Conservation (phyloP, 2,888 invertebrate species). For the Folsomia manolachei region DNA sequence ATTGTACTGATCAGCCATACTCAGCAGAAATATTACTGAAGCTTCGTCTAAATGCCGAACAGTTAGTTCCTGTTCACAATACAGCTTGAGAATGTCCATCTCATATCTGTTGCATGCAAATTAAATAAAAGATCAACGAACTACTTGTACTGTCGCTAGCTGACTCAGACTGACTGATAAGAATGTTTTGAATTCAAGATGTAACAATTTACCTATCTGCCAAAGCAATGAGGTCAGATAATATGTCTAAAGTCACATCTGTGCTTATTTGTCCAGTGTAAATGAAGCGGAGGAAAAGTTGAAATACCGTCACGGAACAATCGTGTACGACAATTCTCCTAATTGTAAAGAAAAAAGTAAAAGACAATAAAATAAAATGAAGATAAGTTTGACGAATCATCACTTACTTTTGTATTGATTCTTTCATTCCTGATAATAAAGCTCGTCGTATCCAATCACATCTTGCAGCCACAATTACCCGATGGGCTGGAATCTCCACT, state of each 20-base stretch:
- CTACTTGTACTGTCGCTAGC: too few relatives aligned
- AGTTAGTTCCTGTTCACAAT: slow-evolving; percentile 64
- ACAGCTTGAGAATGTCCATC: slow-evolving; percentile 63
- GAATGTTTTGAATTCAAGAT: background rate
- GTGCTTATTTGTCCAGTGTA: slow-evolving; percentile 62
- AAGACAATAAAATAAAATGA: slow-evolving; percentile 13
- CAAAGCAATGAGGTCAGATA: slow-evolving; percentile 64
- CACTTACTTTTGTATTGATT: slow-evolving; percentile 65
- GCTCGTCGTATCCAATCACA: slow-evolving; percentile 71
- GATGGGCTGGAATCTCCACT: slow-evolving; percentile 57
- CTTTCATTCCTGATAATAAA: slow-evolving; percentile 67
- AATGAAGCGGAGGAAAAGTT: slow-evolving; percentile 63
- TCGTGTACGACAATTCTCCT: slow-evolving; percentile 68
- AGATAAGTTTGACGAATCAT: slow-evolving; percentile 10
- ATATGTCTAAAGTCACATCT: slow-evolving; percentile 44
- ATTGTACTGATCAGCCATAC: slow-evolving; percentile 67
- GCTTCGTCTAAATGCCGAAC: slow-evolving; percentile 62
- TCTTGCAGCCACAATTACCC: slow-evolving; percentile 65
- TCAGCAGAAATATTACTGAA: slow-evolving; percentile 64
- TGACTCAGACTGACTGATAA: too few relatives aligned
- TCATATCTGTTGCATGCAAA: slow-evolving; percentile 59
- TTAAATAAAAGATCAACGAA: slow-evolving; percentile 12
- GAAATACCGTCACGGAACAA: slow-evolving; percentile 63
- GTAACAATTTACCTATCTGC: slow-evolving; percentile 58
- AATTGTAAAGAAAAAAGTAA: too few relatives aligned